These are phyloP conservation scores for Aselliscus stoliczkanus DNA, from an alignment of 2,797 vertebrate species.

Conservation along the genomic window DNA sequence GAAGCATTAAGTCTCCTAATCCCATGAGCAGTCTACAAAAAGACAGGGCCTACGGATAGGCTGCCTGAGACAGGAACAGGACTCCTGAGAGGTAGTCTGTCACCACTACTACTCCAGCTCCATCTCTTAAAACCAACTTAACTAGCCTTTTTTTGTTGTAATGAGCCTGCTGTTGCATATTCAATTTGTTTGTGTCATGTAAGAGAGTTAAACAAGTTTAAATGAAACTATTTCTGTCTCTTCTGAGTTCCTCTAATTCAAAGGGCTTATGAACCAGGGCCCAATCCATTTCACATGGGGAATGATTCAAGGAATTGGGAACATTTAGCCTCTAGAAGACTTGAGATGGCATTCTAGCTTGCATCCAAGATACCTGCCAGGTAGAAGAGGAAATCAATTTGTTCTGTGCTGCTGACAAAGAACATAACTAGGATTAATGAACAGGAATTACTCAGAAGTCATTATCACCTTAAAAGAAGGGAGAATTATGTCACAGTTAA, in stretches of 20 bases:
- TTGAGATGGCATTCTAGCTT: neutral
- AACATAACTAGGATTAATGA: neutral
- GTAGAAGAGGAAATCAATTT: neutral
- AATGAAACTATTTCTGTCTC: neutral
- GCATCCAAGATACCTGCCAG: neutral
- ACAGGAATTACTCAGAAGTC: neutral
- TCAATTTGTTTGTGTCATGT: neutral
- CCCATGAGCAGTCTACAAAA: neutral
- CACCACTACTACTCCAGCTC: neutral
- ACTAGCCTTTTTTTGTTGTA: neutral
- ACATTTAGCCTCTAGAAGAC: neutral
- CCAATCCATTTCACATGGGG: neutral
- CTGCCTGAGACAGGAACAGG: neutral
- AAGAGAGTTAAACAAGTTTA: neutral
- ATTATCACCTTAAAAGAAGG: neutral
- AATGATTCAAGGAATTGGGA: neutral
- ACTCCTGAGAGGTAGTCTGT: neutral
- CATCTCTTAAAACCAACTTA: neutral
- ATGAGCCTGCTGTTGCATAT: neutral
- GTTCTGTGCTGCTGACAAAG: neutral
- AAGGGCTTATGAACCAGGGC: neutral
- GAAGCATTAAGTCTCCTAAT: neutral
- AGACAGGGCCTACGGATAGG: neutral
- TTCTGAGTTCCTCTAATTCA: neutral
- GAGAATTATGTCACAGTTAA: neutral